phyloP scores from a whole-genome alignment of 2,888 invertebrate genomes.

The Patella caerulea region DNA sequence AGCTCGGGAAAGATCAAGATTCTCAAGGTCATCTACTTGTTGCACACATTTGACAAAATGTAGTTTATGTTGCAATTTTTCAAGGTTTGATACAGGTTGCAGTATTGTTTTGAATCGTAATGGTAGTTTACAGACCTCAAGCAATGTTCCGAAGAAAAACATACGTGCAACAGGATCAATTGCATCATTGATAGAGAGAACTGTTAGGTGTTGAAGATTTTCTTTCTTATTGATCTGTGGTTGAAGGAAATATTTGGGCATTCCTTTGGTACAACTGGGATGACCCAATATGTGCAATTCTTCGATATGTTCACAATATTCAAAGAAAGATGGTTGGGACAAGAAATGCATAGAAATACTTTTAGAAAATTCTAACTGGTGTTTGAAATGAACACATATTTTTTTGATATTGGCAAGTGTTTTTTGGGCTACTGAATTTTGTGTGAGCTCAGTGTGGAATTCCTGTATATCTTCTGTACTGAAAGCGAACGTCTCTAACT shows the following conservation, averaged over 20 bases:
- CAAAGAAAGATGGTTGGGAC: slow-evolving; percentile 61
- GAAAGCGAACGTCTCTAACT: slow-evolving; percentile 57
- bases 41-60: slow-evolving; percentile 50
- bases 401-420: slow-evolving; percentile 52
- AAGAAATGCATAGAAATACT: slow-evolving; percentile 59
- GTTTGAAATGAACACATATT: slow-evolving; percentile 61
- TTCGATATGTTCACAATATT: slow-evolving; percentile 62
- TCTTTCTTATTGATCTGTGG: slow-evolving; percentile 61
- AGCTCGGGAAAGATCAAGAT: slow-evolving; percentile 54
- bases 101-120: slow-evolving; percentile 53
- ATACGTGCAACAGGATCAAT: slow-evolving; percentile 67
- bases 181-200: slow-evolving; percentile 63
- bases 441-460: slow-evolving; percentile 59
- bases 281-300: slow-evolving; percentile 63
- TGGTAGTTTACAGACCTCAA: slow-evolving; percentile 57
- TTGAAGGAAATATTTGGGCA: slow-evolving; percentile 63
- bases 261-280: slow-evolving; percentile 57
- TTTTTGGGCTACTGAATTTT: slow-evolving; percentile 50
- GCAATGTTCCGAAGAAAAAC: slow-evolving; percentile 66
- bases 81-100: slow-evolving; percentile 60
- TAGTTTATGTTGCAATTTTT: slow-evolving; percentile 48
- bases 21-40: slow-evolving; percentile 43
- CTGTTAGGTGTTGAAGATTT: slow-evolving; percentile 55
- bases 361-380: slow-evolving; percentile 47
- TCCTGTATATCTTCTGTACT: slow-evolving; percentile 61